Conservation (phyloP, 1,140 invertebrate species). For the Tribolium madens region DNA sequence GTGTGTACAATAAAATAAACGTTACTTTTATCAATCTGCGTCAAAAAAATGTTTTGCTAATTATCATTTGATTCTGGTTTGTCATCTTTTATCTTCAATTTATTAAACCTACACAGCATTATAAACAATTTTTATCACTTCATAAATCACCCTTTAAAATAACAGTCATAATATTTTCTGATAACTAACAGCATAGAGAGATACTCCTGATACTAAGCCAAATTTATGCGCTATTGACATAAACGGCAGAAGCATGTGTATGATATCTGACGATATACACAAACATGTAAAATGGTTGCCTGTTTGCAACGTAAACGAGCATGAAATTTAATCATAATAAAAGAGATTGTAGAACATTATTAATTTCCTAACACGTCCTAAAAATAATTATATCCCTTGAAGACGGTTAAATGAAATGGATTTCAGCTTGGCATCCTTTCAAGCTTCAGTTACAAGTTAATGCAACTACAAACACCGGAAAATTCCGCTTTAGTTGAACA, state of each 20-base stretch:
- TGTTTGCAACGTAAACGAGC: conserved; percentile 2
- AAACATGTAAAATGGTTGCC: conserved; percentile 4
- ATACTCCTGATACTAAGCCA: conserved; percentile 3
- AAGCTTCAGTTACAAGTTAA: too few relatives aligned
- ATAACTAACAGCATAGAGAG: not conserved
- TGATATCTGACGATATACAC: conserved; percentile 14
- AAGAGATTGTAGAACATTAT: conserved; percentile 11
- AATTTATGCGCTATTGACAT: conserved; percentile 24
- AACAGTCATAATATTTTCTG: not conserved
- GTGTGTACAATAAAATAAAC: too few relatives aligned
- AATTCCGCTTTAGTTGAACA: not conserved
- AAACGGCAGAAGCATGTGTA: conserved; percentile 1
- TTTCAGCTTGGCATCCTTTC: not conserved
- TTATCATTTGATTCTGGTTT: not conserved
- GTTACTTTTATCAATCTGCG: too few relatives aligned
- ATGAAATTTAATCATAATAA: conserved; percentile 26
- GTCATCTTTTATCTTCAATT: not conserved
- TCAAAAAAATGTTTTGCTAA: too few relatives aligned
- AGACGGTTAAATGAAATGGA: not conserved
- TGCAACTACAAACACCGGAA: not conserved
- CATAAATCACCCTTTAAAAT: not conserved
- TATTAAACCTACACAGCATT: not conserved
- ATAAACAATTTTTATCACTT: not conserved
- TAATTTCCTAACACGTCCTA: conserved; percentile 10
- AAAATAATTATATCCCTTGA: not conserved